These are phyloP conservation scores for Eurystomus gularis DNA, from an alignment of 2,113 vertebrate species.

Conservation along the genomic window DNA sequence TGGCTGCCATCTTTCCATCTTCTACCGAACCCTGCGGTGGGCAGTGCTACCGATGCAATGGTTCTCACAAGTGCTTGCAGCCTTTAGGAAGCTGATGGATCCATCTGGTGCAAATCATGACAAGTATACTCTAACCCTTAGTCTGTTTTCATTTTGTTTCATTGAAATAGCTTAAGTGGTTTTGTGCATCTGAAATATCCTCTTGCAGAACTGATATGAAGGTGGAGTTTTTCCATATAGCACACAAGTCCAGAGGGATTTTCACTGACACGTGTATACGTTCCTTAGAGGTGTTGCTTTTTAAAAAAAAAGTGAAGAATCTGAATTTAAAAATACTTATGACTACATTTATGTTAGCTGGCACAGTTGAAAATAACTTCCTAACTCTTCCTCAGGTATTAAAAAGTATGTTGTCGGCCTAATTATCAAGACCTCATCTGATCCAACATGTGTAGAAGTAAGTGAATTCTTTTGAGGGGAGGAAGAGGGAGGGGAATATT, in stretches of 20 bases:
- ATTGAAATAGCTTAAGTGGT: background rate
- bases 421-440: conserved; percentile 97
- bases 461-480: conserved; percentile 57
- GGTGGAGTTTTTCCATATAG: background rate
- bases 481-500: background rate
- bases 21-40: background rate
- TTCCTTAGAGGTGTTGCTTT: background rate
- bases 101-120: background rate
- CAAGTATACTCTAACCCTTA: background rate
- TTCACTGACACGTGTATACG: background rate
- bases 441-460: conserved; percentile 91
- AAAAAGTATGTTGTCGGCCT: conserved; percentile 97
- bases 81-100: background rate
- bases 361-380: background rate
- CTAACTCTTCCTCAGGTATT: conserved; percentile 81
- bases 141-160: background rate
- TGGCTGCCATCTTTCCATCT: background rate
- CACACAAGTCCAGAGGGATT: background rate
- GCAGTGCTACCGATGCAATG: background rate
- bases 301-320: background rate
- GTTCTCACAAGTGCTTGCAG: background rate
- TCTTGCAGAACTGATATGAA: background rate
- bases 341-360: background rate
- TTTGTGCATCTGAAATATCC: background rate
- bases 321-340: background rate